Conservation (phyloP, 2,797 vertebrate genomes). For the Nannoperca australis region DNA sequence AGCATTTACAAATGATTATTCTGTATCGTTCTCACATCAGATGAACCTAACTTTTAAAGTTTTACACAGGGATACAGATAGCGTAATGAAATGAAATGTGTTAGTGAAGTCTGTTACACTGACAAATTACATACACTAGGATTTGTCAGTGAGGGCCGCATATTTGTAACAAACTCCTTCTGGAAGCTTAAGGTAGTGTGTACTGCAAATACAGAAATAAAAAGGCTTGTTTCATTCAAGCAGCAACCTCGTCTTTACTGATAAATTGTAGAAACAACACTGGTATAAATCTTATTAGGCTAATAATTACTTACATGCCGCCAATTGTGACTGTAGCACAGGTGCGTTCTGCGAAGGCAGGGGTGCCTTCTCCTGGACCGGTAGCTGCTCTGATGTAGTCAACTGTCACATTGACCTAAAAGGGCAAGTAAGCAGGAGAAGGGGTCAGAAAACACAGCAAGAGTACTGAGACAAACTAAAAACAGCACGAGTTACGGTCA, state of each 20-base stretch:
- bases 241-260: neutral
- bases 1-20: slow-evolving; percentile 36
- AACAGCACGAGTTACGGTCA: slow-evolving; percentile 41
- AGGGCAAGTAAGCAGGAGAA: slow-evolving; percentile 13
- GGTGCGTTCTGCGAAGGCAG: slow-evolving; percentile 95
- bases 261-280: neutral
- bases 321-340: slow-evolving; percentile 97
- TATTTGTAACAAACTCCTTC: slow-evolving; percentile 10
- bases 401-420: slow-evolving; percentile 94
- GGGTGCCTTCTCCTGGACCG: slow-evolving; percentile 85
- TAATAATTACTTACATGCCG: slow-evolving; percentile 91
- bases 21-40: slow-evolving; percentile 16
- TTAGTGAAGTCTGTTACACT: slow-evolving; percentile 1
- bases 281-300: neutral
- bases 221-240: neutral
- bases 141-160: neutral
- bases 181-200: neutral
- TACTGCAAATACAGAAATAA: neutral
- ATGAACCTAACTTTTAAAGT: slow-evolving; percentile 30
- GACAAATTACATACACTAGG: slow-evolving; percentile 11
- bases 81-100: slow-evolving; percentile 4
- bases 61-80: slow-evolving; percentile 4
- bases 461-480: slow-evolving; percentile 24
- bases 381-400: slow-evolving; percentile 98
- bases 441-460: slow-evolving; percentile 33